Evolutionary conservation across 2,888 invertebrate species (phyloP).

Genomic region (Phengaris alcon): DNA sequence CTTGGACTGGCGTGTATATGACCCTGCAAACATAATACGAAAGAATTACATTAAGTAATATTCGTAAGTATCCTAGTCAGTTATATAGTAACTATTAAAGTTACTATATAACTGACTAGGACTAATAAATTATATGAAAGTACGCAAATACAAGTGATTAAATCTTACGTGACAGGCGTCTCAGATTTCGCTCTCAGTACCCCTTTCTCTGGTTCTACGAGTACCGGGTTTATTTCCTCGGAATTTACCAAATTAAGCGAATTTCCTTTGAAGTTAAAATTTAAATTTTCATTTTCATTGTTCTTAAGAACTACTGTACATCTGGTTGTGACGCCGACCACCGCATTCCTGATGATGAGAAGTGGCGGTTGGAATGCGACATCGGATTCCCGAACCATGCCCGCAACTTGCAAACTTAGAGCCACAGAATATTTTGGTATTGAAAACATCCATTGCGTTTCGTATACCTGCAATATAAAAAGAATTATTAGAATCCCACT

Average conservation of each 20-base stretch:
- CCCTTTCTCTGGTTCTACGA: conserved; percentile 73
- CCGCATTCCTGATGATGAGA: conserved; percentile 80
- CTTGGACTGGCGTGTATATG: conserved; percentile 72
- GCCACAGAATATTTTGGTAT: conserved; percentile 79
- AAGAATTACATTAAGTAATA: not conserved
- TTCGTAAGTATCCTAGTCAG: no score
- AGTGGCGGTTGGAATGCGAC: conserved; percentile 80
- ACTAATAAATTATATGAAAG: no score
- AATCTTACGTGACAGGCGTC: conserved; percentile 73
- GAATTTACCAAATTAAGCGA: conserved; percentile 77
- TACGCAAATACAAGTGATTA: not conserved
- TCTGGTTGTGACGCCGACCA: conserved; percentile 76
- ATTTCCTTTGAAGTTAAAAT: conserved; percentile 75
- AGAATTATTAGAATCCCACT: not conserved
- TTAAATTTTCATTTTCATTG: conserved; percentile 71
- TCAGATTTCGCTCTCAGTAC: conserved; percentile 67
- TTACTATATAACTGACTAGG: no score
- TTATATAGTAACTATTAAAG: not conserved
- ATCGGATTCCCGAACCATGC: conserved; percentile 81
- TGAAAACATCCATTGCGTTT: conserved; percentile 83
- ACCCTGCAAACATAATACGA: conserved; percentile 58
- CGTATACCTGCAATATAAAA: conserved; percentile 64
- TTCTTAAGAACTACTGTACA: conserved; percentile 72
- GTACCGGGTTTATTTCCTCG: conserved; percentile 73
- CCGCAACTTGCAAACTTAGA: conserved; percentile 81